Base-by-base conservation (phyloP, 1,140 invertebrate species). In the Pinna nobilis region DNA sequence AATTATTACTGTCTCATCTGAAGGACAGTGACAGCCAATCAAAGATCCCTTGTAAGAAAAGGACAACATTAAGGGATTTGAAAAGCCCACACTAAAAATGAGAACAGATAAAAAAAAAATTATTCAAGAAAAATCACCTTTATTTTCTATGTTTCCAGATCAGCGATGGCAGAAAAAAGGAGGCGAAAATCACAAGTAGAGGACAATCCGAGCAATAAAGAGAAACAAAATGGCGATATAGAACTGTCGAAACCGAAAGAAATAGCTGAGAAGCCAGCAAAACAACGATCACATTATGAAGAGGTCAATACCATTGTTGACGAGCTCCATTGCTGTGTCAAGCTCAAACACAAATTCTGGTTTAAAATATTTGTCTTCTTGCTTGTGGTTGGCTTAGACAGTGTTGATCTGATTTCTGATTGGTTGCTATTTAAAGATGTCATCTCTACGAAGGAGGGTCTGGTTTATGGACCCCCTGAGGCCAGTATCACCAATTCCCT, bases 401-500 rank as follows among this genome's bases (percentile, higher is more conserved):
- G 70, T 4, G 74, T 69, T 4, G 85, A 87, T 66, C 76, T 85
- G 20, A 15, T 84, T 57, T 77, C 74, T 77, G 85, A 87, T 65
- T 87, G 85, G 85, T 70, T 84, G 28, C 70, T 87, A 20, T 87
- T 79, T 65, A 59, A 35, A 13, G 81, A 87, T 69, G 80, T 87
- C 11, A 49, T 57, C 23, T 33, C 71, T 13, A 76, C 78, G 11
- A 51, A 83, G 35, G 70, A 81, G n/a, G 85, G 85, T 9, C 70
- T 87, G 15, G 85, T 87, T 1, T 84, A 82, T 41, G 85, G 85
- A 1, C 81, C 82, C 13, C 80, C 79, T 0, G 71, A 76, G 2
- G 51, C 75, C 9, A 39, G 57, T 0, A 64, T 82, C 15, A 73
- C 69, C 11, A 77, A 68, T 44, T 70, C 68, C 15, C 65, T 87